A percentile compares a stretch with the other conserved stretches of the same genome.
Conservation (phyloP, 2,113 vertebrate genomes). For the Lophius piscatorius region DNA sequence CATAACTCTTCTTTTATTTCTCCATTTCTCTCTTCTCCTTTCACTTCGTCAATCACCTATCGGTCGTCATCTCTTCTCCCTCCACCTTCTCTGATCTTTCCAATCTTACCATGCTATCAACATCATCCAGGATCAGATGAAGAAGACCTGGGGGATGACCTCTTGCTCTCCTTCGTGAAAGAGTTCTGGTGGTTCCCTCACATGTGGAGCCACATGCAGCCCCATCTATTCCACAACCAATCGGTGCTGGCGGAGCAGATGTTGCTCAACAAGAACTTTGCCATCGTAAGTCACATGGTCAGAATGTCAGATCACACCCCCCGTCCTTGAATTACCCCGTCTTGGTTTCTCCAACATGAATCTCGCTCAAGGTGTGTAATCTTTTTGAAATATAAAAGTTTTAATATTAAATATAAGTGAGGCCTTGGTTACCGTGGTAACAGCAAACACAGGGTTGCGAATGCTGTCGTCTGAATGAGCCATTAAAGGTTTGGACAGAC, state of each 20-base stretch:
- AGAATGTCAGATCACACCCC: too few species aligned
- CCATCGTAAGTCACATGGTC: conserved; percentile 86
- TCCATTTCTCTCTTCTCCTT: conserved; percentile 37
- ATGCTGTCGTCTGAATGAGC: too few species aligned
- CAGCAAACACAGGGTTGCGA: too few species aligned
- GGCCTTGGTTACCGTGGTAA: too few species aligned
- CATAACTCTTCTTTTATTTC: conserved; percentile 25
- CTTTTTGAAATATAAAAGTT: too few species aligned
- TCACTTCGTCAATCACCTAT: conserved; percentile 5
- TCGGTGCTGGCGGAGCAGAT: conserved; percentile 96
- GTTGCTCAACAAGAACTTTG: conserved; percentile 97
- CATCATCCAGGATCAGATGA: conserved; percentile 87
- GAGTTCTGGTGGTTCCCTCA: conserved; percentile 99
- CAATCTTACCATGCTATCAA: not conserved
- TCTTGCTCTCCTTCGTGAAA: conserved; percentile 91
- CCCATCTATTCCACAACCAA: conserved; percentile 98
- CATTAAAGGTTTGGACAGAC: too few species aligned
- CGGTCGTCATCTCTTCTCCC: not conserved
- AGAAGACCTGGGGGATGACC: conserved; percentile 93
- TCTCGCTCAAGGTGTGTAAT: too few species aligned
- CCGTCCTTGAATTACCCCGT: too few species aligned
- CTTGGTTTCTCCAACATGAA: too few species aligned
- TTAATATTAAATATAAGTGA: too few species aligned
- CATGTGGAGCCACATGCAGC: conserved; percentile 99
- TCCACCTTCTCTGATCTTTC: not conserved